Conservation (phyloP, 2,113 vertebrate genomes). For the Salvelinus namaycush region DNA sequence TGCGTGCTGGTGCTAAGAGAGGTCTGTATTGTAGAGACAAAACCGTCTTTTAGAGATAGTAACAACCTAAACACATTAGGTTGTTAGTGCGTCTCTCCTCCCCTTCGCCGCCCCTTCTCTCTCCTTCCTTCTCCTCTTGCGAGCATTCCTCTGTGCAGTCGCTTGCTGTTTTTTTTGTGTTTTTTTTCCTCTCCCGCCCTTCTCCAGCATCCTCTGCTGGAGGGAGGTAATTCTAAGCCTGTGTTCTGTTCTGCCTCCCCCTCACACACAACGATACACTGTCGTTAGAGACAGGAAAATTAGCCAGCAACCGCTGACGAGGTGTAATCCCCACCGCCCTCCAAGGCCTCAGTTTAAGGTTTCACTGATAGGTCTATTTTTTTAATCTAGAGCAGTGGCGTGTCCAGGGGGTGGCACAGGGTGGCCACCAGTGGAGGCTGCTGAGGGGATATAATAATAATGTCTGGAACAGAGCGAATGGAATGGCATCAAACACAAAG, state of each 20-base stretch:
- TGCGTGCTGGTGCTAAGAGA: neutral
- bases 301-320: slow-evolving; percentile 70
- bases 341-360: slow-evolving; percentile 40
- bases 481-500: no score
- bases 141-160: neutral
- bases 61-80: no score
- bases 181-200: slow-evolving; percentile 24
- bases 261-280: slow-evolving; percentile 72
- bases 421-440: no score
- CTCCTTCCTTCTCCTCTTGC: neutral
- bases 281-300: slow-evolving; percentile 72
- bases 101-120: slow-evolving; percentile 32
- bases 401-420: no score
- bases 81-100: neutral
- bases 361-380: slow-evolving; percentile 45
- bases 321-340: slow-evolving; percentile 70
- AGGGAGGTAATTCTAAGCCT: slow-evolving; percentile 53
- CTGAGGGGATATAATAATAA: no score
- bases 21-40: slow-evolving; percentile 2
- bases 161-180: neutral
- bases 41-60: neutral
- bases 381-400: neutral
- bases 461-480: no score
- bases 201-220: slow-evolving; percentile 29
- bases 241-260: slow-evolving; percentile 53